A percentile compares a stretch with the other conserved stretches of the same genome.
phyloP scores from a whole-genome alignment of 2,888 invertebrate species.

The Athripsodes cinereus region DNA sequence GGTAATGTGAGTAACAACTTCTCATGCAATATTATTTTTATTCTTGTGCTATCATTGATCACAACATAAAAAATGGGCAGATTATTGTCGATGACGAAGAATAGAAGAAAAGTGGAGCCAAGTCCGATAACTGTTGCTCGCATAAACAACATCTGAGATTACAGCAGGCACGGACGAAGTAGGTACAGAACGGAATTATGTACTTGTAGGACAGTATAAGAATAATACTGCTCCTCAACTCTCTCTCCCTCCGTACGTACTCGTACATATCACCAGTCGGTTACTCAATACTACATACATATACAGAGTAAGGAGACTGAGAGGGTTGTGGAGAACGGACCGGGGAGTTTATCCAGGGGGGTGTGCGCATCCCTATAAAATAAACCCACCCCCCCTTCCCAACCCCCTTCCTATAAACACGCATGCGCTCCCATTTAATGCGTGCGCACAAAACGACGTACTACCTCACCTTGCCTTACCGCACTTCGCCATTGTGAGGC shows the following conservation, averaged over 20 bases:
- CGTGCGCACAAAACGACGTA: constrained; percentile 12
- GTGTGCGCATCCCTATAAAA: constrained; percentile 9
- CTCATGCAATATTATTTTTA: too few species aligned
- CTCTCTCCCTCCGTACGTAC: too few species aligned
- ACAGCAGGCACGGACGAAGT: not conserved
- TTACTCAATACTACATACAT: too few species aligned
- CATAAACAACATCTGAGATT: not conserved
- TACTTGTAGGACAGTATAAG: not conserved
- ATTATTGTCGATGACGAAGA: too few species aligned
- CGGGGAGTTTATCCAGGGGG: constrained; percentile 1
- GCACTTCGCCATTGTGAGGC: constrained; percentile 22
- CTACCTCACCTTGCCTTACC: constrained; percentile 9
- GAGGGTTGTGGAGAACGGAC: constrained; percentile 1
- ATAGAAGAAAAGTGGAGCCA: too few species aligned
- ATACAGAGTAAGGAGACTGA: too few species aligned
- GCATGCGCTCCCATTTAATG: constrained; percentile 12
- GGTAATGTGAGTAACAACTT: too few species aligned
- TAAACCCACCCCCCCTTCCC: not conserved
- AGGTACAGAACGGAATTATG: not conserved
- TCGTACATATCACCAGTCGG: too few species aligned
- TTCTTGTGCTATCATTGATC: too few species aligned
- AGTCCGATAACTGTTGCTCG: not conserved
- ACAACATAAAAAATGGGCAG: too few species aligned
- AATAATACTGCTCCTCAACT: not conserved
- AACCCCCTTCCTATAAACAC: not conserved